Base-by-base conservation (phyloP, 2,888 invertebrate genomes). In the Phaedon cochleariae region DNA sequence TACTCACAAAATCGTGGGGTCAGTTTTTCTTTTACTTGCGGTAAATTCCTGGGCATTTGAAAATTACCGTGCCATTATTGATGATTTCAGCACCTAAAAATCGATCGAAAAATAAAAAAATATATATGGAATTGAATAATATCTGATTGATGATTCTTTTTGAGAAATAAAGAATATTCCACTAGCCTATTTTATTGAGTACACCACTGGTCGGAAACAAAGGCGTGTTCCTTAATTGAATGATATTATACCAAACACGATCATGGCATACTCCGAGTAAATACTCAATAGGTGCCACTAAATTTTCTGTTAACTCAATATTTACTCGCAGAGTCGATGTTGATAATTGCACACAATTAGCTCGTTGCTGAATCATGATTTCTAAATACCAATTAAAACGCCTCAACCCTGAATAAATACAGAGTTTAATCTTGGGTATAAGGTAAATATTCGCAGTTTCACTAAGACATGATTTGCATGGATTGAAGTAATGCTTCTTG, bases 291-390 rank as follows among this genome's bases (percentile, higher is more conserved):
- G 64, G 62, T 62, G 57, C 53, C 49, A 68, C 61, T 60, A 61
- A 26, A 61, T 67, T 41, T 48, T 37, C 53, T 26, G 48, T 52
- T 55, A 67, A 29, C 59, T 61, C 61, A 67, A 67, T 67, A 67
- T 67, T 67, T 67, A 60, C 59, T 46, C 12, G 0, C 29, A 18
- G 29, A 61, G 46, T 41, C 45, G 48, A 54, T 22, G 15, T 34
- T 31, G 26, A 62, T 62, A 69, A 71, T 72, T 72, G 63, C 62
- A 65, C 58, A 62, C 55, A 65, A 68, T 66, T 65, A 70, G 63
- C 68, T 51, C 53, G 51, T 60, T 65, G 72, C 72, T 72, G 70
- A 72, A 69, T 72, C 72, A 72, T 63, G 67, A 67, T 67, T 68
- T 60, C 69, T 67, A 69, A 59, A 63, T 60, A 62, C 70, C 70